phyloP scores from a whole-genome alignment of 30 jellyfish, hydroid and myxozoan genomes.

The Cassiopea andromeda region DNA sequence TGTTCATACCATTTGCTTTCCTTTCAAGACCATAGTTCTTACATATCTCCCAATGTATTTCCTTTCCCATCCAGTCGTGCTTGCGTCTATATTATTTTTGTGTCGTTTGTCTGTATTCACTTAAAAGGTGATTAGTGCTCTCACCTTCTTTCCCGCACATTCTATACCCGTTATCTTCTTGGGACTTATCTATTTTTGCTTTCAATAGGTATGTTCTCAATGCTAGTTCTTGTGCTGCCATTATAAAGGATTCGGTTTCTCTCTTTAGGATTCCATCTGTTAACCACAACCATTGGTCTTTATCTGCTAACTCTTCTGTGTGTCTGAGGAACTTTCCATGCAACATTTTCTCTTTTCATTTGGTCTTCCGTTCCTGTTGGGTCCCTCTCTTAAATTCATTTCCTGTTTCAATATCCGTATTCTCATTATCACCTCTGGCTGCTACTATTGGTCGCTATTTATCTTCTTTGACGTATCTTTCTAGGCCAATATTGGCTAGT shows the following conservation, averaged over 20 bases:
- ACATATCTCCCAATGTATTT: not conserved
- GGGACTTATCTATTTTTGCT: not conserved
- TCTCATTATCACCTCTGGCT: slow-evolving; percentile 8
- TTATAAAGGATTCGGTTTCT: not conserved
- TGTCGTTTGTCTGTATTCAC: not conserved
- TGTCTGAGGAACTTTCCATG: not conserved
- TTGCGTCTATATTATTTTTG: not conserved
- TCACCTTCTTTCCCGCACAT: not conserved
- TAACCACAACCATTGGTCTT: not conserved
- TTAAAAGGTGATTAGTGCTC: not conserved
- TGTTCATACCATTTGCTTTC: not conserved
- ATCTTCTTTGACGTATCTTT: not conserved
- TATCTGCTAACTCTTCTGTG: slow-evolving; percentile 10
- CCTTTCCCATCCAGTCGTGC: slow-evolving; percentile 4
- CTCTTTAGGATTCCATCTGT: not conserved
- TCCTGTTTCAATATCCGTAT: not conserved
- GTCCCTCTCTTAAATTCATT: not conserved
- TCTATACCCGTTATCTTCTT: not conserved
- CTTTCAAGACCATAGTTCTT: not conserved
- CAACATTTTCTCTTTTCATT: not conserved
- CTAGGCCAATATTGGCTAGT: not conserved
- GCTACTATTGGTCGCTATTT: not conserved
- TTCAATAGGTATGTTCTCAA: not conserved
- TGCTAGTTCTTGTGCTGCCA: not conserved
- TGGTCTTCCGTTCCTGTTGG: not conserved